These are phyloP conservation scores for Uria lomvia DNA, from an alignment of 2,113 vertebrate species.

Conservation along the genomic window DNA sequence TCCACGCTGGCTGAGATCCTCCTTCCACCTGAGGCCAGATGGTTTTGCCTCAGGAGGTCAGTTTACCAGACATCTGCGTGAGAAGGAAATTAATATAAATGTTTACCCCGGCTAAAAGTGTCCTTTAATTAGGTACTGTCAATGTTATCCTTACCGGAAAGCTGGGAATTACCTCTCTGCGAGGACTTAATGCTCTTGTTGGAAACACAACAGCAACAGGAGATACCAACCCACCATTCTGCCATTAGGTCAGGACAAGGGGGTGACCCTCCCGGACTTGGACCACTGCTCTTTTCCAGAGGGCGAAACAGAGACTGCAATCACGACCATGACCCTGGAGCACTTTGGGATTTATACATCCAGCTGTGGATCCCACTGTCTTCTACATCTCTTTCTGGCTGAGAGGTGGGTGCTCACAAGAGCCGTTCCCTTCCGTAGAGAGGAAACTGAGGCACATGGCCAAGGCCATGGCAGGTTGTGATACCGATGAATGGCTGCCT, in stretches of 20 bases:
- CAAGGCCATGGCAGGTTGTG: neutral
- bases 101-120: slow-evolving; percentile 14
- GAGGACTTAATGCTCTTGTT: neutral
- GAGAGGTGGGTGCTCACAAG: neutral
- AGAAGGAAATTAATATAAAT: slow-evolving; percentile 56
- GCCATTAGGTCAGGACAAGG: neutral
- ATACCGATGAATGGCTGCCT: neutral
- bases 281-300: neutral
- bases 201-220: neutral
- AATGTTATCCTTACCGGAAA: slow-evolving; percentile 48
- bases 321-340: accelerated
- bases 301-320: neutral
- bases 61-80: slow-evolving; percentile 39
- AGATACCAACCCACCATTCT: neutral
- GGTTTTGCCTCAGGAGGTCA: slow-evolving; percentile 34
- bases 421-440: accelerated
- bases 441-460: neutral
- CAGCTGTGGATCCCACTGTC: neutral
- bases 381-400: neutral
- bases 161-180: slow-evolving; percentile 25
- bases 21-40: slow-evolving; percentile 48
- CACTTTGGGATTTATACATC: neutral
- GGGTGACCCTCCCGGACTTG: neutral
- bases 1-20: neutral
- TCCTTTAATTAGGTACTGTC: slow-evolving; percentile 21